Conservation (phyloP, 2,797 vertebrate species). For the Gymnopithys bicolor region DNA sequence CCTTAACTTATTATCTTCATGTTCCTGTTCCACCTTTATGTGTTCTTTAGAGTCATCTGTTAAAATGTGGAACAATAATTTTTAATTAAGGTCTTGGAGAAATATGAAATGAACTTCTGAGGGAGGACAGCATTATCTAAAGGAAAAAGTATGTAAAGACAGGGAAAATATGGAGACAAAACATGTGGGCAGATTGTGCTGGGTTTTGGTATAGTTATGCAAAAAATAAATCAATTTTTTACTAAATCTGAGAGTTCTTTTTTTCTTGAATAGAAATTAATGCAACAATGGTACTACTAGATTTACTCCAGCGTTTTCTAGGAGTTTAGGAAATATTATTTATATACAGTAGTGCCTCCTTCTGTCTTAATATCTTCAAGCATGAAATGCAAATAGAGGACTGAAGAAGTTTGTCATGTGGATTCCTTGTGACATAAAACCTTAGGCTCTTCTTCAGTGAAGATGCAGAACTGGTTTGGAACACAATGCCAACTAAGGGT, state of each 20-base stretch:
- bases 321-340: background rate
- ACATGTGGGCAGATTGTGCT: accelerated
- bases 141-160: background rate
- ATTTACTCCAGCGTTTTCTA: background rate
- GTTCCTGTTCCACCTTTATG: background rate
- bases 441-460: background rate
- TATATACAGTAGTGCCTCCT: background rate
- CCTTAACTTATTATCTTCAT: background rate
- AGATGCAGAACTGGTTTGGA: background rate
- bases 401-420: background rate
- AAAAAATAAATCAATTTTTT: background rate
- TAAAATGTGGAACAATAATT: background rate
- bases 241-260: background rate
- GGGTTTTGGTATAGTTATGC: background rate
- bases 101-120: background rate
- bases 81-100: background rate
- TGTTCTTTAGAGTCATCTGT: background rate
- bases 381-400: background rate
- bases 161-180: background rate
- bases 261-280: background rate
- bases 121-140: background rate
- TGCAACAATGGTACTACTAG: background rate
- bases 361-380: background rate
- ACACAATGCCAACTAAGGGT: background rate
- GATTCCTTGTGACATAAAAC: background rate